Evolutionary conservation across 2,797 vertebrate species (phyloP), one percentile per base, ranked within the genome.

Genomic region (Petrocephalus sullivani): DNA sequence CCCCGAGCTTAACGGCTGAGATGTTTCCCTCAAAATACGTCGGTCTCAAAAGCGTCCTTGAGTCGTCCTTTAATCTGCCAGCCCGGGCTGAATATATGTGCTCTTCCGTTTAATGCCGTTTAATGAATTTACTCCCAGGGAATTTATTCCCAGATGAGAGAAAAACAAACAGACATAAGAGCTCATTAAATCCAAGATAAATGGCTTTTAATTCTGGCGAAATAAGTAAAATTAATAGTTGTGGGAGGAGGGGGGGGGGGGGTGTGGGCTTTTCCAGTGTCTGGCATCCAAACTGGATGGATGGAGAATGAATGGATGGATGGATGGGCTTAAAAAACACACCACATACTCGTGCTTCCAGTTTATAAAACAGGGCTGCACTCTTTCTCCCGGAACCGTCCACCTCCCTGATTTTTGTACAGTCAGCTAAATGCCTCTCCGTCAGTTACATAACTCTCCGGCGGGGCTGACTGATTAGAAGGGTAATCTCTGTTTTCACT

Each of bases 11-110:
- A 94, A 92, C 88, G 92, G 94, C 92, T 94, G 91, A 94, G 91
- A 94, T 92, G 92, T 91, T 93, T 93, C 90, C 91, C 91, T 92
- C 93, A 91, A 81, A 89, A 90, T 88, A 64, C 90, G 90, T 89
- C 46, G 91, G 91, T 91, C 92, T 92, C 91, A 91, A 54, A 83
- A 71, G 64, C 14, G 51, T 83, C 81, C 81, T 83, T 83, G 51
- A 51, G 49, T 54, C 49, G 46, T 83, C 81, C 53, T 83, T 53
- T 83, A 51, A 23, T 51, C 81, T 54, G 51, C 46, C 14, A 81
- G 81, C 51, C 81, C n/a, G 4, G 49, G 81, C 81, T 83, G n/a
- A 83, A 83, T 54, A 71, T 28, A 83, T 83, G n/a, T 51, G 49
- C n/a, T 51, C 41, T 83, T 21, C 9, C 19, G n/a, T 83, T 54